These are phyloP conservation scores for Spinibarbus caldwelli DNA, from an alignment of 2,797 vertebrate genomes.

Conservation along the genomic window DNA sequence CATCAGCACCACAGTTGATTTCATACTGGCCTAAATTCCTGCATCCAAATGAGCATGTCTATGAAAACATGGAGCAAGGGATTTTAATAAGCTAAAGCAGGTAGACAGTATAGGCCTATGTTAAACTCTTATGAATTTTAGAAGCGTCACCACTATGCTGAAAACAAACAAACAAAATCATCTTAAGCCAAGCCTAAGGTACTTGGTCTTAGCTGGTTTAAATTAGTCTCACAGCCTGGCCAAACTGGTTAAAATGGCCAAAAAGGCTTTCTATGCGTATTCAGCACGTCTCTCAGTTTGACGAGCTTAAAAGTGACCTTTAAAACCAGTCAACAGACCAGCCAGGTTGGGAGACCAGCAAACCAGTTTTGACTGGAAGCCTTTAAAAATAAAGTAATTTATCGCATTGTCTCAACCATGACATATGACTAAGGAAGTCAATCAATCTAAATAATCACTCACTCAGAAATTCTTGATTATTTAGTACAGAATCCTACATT, in stretches of 20 bases:
- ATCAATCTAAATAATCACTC: conserved; percentile 76
- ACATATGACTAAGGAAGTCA: conserved; percentile 79
- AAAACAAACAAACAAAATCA: not conserved
- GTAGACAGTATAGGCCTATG: not conserved
- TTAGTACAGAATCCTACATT: conserved; percentile 69
- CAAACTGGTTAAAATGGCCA: not conserved
- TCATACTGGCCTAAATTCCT: conserved; percentile 9
- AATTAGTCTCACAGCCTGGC: not conserved
- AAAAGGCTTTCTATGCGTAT: not conserved
- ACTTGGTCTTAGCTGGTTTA: not conserved
- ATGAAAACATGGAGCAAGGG: not conserved
- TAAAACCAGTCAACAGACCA: not conserved
- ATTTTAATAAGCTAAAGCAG: conserved; percentile 1
- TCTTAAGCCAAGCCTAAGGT: not conserved
- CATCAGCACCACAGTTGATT: conserved; percentile 8
- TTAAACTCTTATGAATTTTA: not conserved
- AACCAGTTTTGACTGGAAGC: not conserved
- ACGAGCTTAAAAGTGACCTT: not conserved
- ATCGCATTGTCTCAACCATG: conserved; percentile 74
- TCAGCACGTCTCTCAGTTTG: not conserved
- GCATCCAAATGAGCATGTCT: conserved; percentile 13
- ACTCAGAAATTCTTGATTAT: conserved; percentile 77
- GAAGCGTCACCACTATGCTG: not conserved
- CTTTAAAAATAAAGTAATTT: conserved; percentile 23
- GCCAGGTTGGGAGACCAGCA: too few species aligned